Percentiles rank a stretch among this genome's conserved stretches.
Conservation (phyloP, 1,140 invertebrate genomes). For the Hestina assimilis region DNA sequence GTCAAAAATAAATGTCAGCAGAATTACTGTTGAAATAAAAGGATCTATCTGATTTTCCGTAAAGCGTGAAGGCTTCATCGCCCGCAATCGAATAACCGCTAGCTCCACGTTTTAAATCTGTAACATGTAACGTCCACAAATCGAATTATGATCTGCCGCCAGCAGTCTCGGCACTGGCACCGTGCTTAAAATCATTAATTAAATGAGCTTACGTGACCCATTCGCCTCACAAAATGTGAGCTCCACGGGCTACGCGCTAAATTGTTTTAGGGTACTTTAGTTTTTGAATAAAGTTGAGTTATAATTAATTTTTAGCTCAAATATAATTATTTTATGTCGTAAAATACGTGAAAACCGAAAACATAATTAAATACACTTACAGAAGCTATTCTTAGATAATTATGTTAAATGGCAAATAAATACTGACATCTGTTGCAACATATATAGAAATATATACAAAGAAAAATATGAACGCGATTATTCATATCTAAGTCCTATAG, state of each 20-base stretch:
- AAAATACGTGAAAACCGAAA: background rate
- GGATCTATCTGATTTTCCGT: background rate
- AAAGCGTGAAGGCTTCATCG: background rate
- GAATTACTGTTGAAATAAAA: slow-evolving; percentile 6
- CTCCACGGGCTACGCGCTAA: slow-evolving; percentile 6
- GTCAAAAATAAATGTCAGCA: slow-evolving; percentile 1
- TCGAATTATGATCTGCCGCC: slow-evolving; percentile 34
- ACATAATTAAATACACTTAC: too few species aligned
- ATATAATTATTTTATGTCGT: background rate
- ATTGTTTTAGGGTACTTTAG: slow-evolving; percentile 6
- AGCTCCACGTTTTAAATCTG: slow-evolving; percentile 35
- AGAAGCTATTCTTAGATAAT: too few species aligned
- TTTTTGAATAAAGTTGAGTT: slow-evolving; percentile 2
- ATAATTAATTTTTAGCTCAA: background rate
- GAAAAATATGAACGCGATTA: too few species aligned
- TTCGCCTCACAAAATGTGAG: slow-evolving; percentile 3
- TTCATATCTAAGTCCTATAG: too few species aligned
- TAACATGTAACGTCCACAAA: slow-evolving; percentile 37
- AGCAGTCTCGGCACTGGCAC: slow-evolving; percentile 12
- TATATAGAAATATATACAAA: too few species aligned
- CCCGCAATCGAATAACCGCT: slow-evolving; percentile 28
- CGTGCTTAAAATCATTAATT: slow-evolving; percentile 49
- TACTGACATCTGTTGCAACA: too few species aligned
- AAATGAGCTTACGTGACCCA: slow-evolving; percentile 39
- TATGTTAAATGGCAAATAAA: too few species aligned